A percentile compares a stretch with the other conserved stretches of the same genome.
Evolutionary conservation across 1,140 invertebrate genomes (phyloP).

Genomic region (Calosoma granatense): DNA sequence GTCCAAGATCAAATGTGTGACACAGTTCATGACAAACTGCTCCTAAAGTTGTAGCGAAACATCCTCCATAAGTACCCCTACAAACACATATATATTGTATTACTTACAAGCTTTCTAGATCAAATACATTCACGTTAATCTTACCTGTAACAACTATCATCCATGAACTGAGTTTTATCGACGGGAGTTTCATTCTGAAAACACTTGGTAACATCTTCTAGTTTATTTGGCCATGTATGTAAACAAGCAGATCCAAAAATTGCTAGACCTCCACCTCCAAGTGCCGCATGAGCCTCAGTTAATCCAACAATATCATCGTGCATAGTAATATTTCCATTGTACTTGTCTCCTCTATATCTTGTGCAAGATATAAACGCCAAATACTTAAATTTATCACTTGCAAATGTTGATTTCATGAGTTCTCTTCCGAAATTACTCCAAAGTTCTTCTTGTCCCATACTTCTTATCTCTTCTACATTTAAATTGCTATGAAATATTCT

Average conservation of each 20-base stretch:
- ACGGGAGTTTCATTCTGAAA: conserved; percentile 42
- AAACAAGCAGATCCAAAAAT: conserved; percentile 83
- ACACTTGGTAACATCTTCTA: conserved; percentile 55
- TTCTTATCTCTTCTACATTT: conserved; percentile 55
- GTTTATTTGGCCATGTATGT: conserved; percentile 73
- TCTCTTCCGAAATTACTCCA: conserved; percentile 77
- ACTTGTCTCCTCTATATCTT: conserved; percentile 55
- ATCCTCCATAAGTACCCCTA: conserved; percentile 73
- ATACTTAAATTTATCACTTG: conserved; percentile 66
- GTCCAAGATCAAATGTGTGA: conserved; percentile 89
- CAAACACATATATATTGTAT: conserved; percentile 55
- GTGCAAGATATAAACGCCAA: conserved; percentile 85
- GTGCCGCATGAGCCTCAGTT: conserved; percentile 73
- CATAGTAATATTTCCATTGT: conserved; percentile 44
- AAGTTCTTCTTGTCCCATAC: conserved; percentile 65
- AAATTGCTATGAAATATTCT: conserved; percentile 61
- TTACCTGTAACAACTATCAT: conserved; percentile 59
- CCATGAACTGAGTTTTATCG: conserved; percentile 54
- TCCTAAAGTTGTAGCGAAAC: conserved; percentile 84
- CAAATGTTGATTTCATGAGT: conserved; percentile 54
- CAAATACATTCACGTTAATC: conserved; percentile 40
- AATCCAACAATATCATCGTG: conserved; percentile 65
- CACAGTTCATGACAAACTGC: conserved; percentile 91
- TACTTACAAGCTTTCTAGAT: conserved; percentile 73
- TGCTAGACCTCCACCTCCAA: conserved; percentile 83